Evolutionary conservation across 2,797 vertebrate genomes (phyloP).

Genomic region (Brachyalestes nurse): DNA sequence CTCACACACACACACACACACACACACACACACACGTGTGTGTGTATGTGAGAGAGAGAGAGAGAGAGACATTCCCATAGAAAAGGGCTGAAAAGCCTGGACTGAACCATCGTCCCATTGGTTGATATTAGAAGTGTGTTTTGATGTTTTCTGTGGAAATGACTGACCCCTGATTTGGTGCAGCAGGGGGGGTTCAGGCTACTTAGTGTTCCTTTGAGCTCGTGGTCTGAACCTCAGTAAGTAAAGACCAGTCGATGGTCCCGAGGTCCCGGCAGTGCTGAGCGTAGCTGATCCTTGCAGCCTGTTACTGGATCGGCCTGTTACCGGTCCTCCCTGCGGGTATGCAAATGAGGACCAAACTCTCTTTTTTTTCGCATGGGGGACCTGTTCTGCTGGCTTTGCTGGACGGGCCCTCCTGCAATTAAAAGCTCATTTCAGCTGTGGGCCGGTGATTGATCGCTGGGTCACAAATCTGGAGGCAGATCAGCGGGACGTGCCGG

Average conservation of each 20-base stretch:
- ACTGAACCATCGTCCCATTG: no score
- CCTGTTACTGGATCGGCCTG: conserved; percentile 19
- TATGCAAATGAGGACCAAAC: conserved; percentile 14
- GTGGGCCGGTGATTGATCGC: conserved; percentile 58
- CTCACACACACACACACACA: no score
- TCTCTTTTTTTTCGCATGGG: not conserved
- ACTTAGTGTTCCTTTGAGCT: no score
- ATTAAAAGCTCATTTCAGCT: conserved; percentile 75
- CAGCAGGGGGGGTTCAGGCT: no score
- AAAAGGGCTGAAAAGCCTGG: no score
- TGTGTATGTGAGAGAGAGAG: no score
- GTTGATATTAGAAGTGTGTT: no score
- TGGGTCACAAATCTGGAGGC: conserved; percentile 47
- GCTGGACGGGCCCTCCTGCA: conserved; percentile 61
- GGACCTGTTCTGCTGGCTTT: conserved; percentile 52
- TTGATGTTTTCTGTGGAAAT: no score
- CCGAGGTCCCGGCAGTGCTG: conserved; percentile 20
- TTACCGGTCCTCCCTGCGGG: conserved; percentile 36
- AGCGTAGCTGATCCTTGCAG: conserved; percentile 28
- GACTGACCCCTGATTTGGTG: no score
- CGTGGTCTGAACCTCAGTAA: conserved; percentile 22
- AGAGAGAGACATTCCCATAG: no score
- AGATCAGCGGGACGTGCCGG: conserved; percentile 3
- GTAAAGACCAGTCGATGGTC: conserved; percentile 29
- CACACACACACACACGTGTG: no score